A percentile compares a stretch with the other conserved stretches of the same genome.
Evolutionary conservation across 2,888 invertebrate species (phyloP).

Genomic region (Fabriciana adippe): DNA sequence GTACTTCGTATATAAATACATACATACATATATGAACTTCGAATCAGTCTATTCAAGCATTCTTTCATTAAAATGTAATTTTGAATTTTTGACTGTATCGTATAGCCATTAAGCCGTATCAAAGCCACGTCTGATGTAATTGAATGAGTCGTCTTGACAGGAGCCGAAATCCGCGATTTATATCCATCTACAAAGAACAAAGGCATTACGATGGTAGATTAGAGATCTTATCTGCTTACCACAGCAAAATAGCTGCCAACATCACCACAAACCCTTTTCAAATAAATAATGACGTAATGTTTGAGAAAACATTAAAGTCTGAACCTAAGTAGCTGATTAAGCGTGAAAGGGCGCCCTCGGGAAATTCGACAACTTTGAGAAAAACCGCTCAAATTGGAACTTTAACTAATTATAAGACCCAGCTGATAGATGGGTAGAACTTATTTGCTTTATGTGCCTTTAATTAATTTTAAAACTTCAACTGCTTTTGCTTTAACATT

Average conservation of each 20-base stretch:
- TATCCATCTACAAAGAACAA: conserved; percentile 27
- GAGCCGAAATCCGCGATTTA: conserved; percentile 22
- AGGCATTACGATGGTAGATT: conserved; percentile 27
- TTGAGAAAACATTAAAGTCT: conserved; percentile 35
- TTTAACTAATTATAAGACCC: conserved; percentile 34
- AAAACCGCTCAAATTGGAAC: conserved; percentile 34
- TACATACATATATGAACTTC: too few species aligned
- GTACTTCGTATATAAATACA: too few species aligned
- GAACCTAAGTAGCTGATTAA: conserved; percentile 53
- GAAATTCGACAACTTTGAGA: conserved; percentile 27
- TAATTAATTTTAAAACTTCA: conserved; percentile 19
- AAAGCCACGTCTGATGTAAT: conserved; percentile 20
- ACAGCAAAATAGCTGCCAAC: conserved; percentile 12
- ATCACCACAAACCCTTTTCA: conserved; percentile 17
- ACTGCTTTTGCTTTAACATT: too few species aligned
- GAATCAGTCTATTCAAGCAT: too few species aligned
- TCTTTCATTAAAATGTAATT: background rate
- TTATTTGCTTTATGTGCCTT: conserved; percentile 23
- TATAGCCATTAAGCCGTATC: conserved; percentile 12
- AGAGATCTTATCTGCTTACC: conserved; percentile 26
- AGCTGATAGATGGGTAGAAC: conserved; percentile 27
- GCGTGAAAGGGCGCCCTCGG: conserved; percentile 47
- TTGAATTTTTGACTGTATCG: background rate
- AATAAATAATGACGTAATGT: conserved; percentile 29
- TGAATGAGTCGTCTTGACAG: conserved; percentile 10